Evolutionary conservation across 2,113 vertebrate genomes (phyloP).

Genomic region (Siniperca chuatsi): DNA sequence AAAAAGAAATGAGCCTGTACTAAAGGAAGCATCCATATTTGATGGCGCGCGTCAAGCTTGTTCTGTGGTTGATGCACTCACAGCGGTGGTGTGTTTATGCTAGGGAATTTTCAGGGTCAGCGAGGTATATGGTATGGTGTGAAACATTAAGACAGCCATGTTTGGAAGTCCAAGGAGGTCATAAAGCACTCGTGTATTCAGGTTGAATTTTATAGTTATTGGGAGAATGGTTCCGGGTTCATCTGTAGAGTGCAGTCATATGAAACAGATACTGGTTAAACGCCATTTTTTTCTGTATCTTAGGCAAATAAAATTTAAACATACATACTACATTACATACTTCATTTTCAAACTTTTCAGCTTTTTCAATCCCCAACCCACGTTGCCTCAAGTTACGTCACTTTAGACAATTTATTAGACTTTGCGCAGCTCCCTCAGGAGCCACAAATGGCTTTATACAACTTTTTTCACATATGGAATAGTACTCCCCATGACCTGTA

Average conservation of each 20-base stretch:
- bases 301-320: not conserved
- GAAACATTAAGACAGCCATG: conserved; percentile 27
- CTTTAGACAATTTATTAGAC: not conserved
- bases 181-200: conserved; percentile 20
- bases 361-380: not conserved
- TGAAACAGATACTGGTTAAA: conserved; percentile 14
- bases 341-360: not conserved
- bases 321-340: too few species aligned
- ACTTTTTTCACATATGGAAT: too few species aligned
- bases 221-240: conserved; percentile 27
- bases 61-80: conserved; percentile 55
- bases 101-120: conserved; percentile 29
- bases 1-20: conserved; percentile 78
- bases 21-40: conserved; percentile 80
- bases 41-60: conserved; percentile 64
- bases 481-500: not conserved
- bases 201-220: conserved; percentile 24
- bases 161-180: conserved; percentile 25
- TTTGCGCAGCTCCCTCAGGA: not conserved
- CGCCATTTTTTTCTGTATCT: not conserved
- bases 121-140: conserved; percentile 12
- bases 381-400: not conserved
- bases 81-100: conserved; percentile 24
- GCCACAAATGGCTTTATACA: not conserved
- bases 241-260: not conserved